Base-by-base conservation (phyloP, 30 jellyfish, hydroid and myxozoan genomes). In the Mastigias papua region DNA sequence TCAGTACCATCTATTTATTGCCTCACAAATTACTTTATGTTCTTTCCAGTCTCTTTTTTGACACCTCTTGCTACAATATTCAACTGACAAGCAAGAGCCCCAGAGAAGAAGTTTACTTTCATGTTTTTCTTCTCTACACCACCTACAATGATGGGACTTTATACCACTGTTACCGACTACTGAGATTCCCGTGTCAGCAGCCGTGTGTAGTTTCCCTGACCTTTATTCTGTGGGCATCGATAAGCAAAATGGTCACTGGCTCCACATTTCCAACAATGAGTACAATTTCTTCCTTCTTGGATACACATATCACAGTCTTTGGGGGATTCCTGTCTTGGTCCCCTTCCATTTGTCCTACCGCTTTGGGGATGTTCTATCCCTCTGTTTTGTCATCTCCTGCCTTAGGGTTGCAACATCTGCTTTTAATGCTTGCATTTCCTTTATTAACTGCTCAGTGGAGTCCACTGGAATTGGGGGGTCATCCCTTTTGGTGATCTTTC, bases 91-190 rank as follows among this genome's bases (percentile, higher is more conserved):
- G 48, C 76, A 78, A 78, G 77, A 54, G 65, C 37, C 62, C n/a
- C 79, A 78, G 35, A 23, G 74, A 50, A 78, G 66, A 28, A 65
- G 72, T 78, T 48, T 17, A 37, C 86, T 42, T 68, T 65, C 64
- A 78, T 76, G 72, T 76, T 87, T 76, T 76, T 54, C 71, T 62
- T 88, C 35, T 87, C 91, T 28, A 48, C 85, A 48, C 84, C 78
- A 34, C 17, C 87, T 31, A 51, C 90, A 42, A 70, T 27, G 49
- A 58, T 5, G 75, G 87, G 87, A 76, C 76, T 48, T 76, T 32
- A 46, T 34, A 21, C 35, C 74, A 50, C 85, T 73, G 48, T 50
- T 20, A 37, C 85, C 73, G 70, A 27, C 68, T 37, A 50, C 85
- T 37, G 73, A 73, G 85, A 74, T 42, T 68, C 64, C 82, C 32